phyloP scores from a whole-genome alignment of 2,113 vertebrate species.

The Semnornis frantzii region DNA sequence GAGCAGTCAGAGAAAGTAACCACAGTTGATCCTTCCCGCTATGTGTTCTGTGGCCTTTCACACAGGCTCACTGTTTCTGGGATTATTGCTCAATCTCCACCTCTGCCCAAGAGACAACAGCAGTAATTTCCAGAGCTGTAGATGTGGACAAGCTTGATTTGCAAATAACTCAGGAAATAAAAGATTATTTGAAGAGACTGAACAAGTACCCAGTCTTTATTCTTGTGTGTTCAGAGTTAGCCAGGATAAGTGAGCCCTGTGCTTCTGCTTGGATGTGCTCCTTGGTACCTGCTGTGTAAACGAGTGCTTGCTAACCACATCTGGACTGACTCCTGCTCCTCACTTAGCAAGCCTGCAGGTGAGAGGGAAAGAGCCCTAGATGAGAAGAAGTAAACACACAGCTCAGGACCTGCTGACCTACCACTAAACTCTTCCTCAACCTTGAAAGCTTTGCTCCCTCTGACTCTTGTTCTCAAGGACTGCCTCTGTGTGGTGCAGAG shows the following conservation, averaged over 20 bases:
- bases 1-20: background rate
- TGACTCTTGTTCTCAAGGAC: background rate
- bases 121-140: background rate
- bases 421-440: background rate
- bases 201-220: background rate
- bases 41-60: background rate
- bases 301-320: background rate
- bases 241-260: background rate
- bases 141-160: background rate
- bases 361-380: background rate
- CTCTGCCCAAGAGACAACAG: background rate
- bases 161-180: background rate
- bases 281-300: background rate
- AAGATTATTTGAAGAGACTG: background rate
- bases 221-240: background rate
- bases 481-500: background rate
- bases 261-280: background rate
- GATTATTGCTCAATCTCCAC: background rate
- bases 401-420: background rate
- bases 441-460: background rate
- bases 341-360: background rate
- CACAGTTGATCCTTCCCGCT: background rate
- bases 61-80: background rate
- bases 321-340: background rate
- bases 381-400: background rate